Evolutionary conservation across 2,888 invertebrate genomes (phyloP), one percentile per base, ranked within the genome.

Genomic region (Pristionchus japonicus): DNA sequence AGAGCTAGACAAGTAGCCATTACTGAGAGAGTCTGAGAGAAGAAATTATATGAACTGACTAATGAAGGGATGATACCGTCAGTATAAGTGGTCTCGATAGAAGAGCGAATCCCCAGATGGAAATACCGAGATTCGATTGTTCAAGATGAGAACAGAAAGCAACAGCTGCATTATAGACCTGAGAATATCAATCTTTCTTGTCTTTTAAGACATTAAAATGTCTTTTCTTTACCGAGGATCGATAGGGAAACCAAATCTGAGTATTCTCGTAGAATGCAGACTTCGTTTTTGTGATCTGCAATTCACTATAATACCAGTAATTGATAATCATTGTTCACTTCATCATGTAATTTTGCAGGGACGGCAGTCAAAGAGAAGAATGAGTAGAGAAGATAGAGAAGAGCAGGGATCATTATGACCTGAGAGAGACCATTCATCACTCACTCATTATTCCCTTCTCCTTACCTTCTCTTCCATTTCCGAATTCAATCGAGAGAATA

Each of bases 361-460:
- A 82, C 49, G 2, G 49, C 40, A 1, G 82, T 82, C 31, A 82
- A 31, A n/a, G 82, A 82, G 17, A 82, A 82, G 82, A 82, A 82
- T n/a, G 82, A 82, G 34, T 82, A 82, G 34, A 82, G 82, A 27
- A 82, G 47, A 82, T 82, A 82, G 27, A 82, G 82, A 49, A 82
- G 82, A 37, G 82, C 82, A 17, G 82, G 82, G 4, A 82, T 31
- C 82, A 82, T 82, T 27, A 82, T 49, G 1, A 82, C 37, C 74
- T 74, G 13, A 13, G 11, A 61, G 7, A 37, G 34, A 70, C 11
- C 31, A 7, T 4, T 31, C 34, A 17, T 11, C 7, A 67, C 27
- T 31, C 3, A 1, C 34, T 31, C 67, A 2, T 67, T n/a, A 23
- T 3, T 15, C 11, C 67, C 2, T 34, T 31, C 37, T 15, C 31